Conservation (phyloP, 2,113 vertebrate species). For the Rallus limicola region DNA sequence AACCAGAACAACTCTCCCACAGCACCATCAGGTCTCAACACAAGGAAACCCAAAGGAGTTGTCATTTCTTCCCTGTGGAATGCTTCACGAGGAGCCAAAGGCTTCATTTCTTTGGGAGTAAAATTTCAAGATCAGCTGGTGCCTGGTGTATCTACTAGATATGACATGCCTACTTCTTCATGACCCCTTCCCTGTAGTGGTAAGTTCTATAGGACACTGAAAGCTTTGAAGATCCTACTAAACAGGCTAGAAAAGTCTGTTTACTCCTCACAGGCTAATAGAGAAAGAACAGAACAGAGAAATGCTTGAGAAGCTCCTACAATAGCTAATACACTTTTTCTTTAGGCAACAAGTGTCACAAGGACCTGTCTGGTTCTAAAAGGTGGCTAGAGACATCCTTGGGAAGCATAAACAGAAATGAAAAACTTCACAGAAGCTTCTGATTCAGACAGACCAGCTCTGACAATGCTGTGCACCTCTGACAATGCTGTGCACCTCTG, state of each 20-base stretch:
- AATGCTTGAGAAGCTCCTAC: not conserved
- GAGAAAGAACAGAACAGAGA: not conserved
- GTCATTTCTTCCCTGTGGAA: not conserved
- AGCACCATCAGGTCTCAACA: not conserved
- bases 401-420: not conserved
- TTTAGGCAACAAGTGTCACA: not conserved
- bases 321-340: not conserved
- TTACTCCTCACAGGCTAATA: not conserved
- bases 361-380: not conserved
- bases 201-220: not conserved
- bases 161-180: rapidly evolving
- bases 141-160: not conserved
- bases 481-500: not conserved
- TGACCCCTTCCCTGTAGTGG: not conserved
- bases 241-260: not conserved
- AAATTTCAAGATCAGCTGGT: not conserved
- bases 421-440: not conserved
- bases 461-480: not conserved
- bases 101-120: not conserved
- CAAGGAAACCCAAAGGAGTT: not conserved
- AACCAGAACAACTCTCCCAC: no score
- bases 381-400: not conserved
- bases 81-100: not conserved
- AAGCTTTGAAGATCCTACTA: not conserved
- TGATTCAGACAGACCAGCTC: not conserved